phyloP scores from a whole-genome alignment of 2,888 invertebrate species.

The Chloroclystis v-ata region DNA sequence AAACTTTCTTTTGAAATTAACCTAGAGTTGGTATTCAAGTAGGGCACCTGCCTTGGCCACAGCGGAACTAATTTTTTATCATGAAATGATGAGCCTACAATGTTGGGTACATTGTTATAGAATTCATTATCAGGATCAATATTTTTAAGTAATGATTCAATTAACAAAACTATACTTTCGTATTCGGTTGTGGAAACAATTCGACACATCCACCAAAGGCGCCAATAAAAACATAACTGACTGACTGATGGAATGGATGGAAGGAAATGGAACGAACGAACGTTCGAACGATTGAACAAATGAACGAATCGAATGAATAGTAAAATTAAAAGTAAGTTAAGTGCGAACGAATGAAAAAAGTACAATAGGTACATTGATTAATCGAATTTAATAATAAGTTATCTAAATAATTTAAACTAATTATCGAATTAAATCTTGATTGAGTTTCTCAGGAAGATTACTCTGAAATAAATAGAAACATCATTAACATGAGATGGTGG shows the following conservation, averaged over 20 bases:
- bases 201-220: background rate
- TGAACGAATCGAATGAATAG: no score
- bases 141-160: no score
- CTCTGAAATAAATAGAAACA: constrained; percentile 44
- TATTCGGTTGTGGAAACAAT: background rate
- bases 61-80: background rate
- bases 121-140: no score
- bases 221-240: constrained; percentile 20
- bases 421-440: constrained; percentile 9
- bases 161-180: constrained; percentile 10
- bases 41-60: constrained; percentile 44
- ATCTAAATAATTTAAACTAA: background rate
- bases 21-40: constrained; percentile 44
- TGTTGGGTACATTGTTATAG: no score
- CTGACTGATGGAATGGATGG: constrained; percentile 22
- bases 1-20: constrained; percentile 60
- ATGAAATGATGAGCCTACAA: background rate
- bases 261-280: background rate
- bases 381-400: no score
- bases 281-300: background rate
- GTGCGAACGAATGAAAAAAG: no score
- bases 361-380: no score
- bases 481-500: no score
- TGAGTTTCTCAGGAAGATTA: constrained; percentile 54
- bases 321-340: no score